These are phyloP conservation scores for Bhutanitis thaidina DNA, from an alignment of 2,888 invertebrate genomes.

Conservation along the genomic window DNA sequence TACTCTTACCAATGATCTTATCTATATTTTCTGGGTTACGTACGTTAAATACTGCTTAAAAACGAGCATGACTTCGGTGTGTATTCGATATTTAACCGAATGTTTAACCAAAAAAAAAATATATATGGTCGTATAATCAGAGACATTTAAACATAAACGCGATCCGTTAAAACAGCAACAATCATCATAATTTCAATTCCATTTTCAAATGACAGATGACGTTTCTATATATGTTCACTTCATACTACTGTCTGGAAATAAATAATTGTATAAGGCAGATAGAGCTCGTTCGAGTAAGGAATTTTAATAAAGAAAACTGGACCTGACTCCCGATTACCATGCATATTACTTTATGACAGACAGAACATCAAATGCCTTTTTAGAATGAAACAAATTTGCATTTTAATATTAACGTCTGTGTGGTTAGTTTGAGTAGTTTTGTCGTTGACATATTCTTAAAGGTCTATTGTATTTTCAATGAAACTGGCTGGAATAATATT, in stretches of 20 bases:
- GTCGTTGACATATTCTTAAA: background rate
- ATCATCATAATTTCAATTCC: no score
- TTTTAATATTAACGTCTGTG: slow-evolving; percentile 6
- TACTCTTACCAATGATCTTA: no score
- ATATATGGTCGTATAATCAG: no score
- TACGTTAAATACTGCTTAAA: no score
- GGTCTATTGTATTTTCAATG: background rate
- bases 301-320: slow-evolving; percentile 10
- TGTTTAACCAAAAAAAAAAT: no score
- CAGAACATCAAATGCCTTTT: background rate
- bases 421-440: background rate
- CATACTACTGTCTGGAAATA: background rate
- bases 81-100: no score
- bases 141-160: no score
- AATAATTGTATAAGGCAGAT: background rate
- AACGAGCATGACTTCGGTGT: no score
- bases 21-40: no score
- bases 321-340: slow-evolving; percentile 2
- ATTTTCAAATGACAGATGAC: no score
- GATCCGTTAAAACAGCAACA: no score
- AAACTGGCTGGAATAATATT: no score
- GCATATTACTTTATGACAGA: slow-evolving; percentile 9
- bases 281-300: background rate
- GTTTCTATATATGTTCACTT: background rate
- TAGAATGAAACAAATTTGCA: slow-evolving; percentile 4